Evolutionary conservation across 2,888 invertebrate genomes (phyloP).

Genomic region (Drosophila austrosaltans): DNA sequence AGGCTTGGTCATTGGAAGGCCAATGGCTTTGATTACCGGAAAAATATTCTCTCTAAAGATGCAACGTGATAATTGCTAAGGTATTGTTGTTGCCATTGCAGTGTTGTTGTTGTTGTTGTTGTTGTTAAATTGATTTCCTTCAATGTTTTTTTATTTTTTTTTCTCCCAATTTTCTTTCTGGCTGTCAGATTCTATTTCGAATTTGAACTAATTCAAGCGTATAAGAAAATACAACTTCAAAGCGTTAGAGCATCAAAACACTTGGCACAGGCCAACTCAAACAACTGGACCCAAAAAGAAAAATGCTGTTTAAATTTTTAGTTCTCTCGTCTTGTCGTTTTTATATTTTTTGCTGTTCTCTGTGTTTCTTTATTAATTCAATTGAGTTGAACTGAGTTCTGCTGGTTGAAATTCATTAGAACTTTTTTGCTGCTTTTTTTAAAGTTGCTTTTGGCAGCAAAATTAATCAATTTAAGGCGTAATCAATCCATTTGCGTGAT

Average conservation of each 20-base stretch:
- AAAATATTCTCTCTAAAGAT: constrained; percentile 10
- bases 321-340: not conserved
- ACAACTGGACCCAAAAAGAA: constrained; percentile 10
- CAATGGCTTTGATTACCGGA: constrained; percentile 11
- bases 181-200: constrained; percentile 6
- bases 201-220: constrained; percentile 15
- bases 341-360: not conserved
- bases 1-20: constrained; percentile 10
- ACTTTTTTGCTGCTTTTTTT: constrained; percentile 11
- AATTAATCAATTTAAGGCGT: constrained; percentile 72
- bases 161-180: not conserved
- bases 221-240: constrained; percentile 11
- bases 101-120: not conserved
- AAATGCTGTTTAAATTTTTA: not conserved
- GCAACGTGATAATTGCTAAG: constrained; percentile 6
- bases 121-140: not conserved
- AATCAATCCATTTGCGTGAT: constrained; percentile 66
- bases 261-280: constrained; percentile 9
- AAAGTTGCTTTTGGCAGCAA: constrained; percentile 43
- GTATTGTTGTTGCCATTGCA: not conserved
- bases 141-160: too few relatives aligned
- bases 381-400: constrained; percentile 11
- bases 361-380: constrained; percentile 13
- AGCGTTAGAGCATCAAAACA: constrained; percentile 1
- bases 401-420: constrained; percentile 36